Evolutionary conservation across 2,113 vertebrate species (phyloP), one percentile per base, ranked within the genome.

Genomic region (Chionis minor): DNA sequence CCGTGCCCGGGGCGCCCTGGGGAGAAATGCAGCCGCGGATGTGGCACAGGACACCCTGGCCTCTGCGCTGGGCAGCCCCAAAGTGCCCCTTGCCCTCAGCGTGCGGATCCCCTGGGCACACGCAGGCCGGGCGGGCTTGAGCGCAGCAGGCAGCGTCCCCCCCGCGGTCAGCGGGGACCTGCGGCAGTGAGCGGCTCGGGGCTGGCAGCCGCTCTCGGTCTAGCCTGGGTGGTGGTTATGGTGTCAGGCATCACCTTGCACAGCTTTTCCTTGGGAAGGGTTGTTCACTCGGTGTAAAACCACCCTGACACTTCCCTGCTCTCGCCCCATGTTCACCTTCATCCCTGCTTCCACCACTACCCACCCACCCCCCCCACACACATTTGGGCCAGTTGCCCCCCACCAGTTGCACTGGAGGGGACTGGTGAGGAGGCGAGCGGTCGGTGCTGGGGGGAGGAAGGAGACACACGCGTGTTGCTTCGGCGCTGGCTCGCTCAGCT

Each of bases 231-330:
- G 49, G 44, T 2, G 11, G 35, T 35, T 44, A 44, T 0, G 5
- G 35, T n/a, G 51, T 3, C 30, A 24, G 54, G 35, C 24, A n/a
- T 56, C 56, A 2, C 35, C 16, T 20, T 44, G 47, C 40, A 33
- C 62, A 33, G 52, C 54, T 58, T 21, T 52, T 52, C 42, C 38
- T 69, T 14, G 51, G 49, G 44, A 55, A 56, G 32, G 38, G 27
- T 5, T 55, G 10, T 38, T 58, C 18, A 6, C 5, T 11, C 35
- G 66, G 9, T 42, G 11, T 38, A 40, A 72, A 72, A 30, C 44
- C 9, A 18, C 35, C n/a, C 20, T 3, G 0, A 0, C 14, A 3
- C n/a, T 30, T 40, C 27, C 52, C 45, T 2, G 1, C 15, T 44
- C 16, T 85, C 30, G 21, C 38, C 32, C 30, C 30, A 6, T 0